Evolutionary conservation across 1,140 invertebrate species (phyloP).

Genomic region (Grapholita molesta): DNA sequence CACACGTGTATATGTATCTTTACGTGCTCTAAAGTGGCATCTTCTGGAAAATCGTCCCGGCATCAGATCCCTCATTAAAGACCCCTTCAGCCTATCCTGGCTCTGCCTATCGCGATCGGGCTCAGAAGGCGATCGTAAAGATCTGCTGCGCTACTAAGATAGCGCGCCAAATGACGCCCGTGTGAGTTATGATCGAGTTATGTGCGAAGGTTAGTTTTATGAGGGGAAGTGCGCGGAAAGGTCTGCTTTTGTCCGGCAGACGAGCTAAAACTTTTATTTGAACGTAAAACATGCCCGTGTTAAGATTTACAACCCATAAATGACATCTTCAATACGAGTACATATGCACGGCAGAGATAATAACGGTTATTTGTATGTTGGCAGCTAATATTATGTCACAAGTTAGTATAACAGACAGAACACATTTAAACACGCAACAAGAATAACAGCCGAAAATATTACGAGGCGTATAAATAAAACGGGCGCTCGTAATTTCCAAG

Average conservation of each 20-base stretch:
- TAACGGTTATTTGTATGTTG: not conserved
- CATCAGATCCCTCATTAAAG: slow-evolving; percentile 10
- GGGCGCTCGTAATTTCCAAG: slow-evolving; percentile 15
- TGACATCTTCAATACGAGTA: not conserved
- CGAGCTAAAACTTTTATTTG: not conserved
- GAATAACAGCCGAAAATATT: slow-evolving; percentile 14
- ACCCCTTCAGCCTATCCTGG: slow-evolving; percentile 7
- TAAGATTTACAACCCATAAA: not conserved
- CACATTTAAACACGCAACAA: slow-evolving; percentile 13
- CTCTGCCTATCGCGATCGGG: not conserved
- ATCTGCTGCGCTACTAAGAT: slow-evolving; percentile 7
- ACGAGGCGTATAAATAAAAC: slow-evolving; percentile 8
- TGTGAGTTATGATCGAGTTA: slow-evolving; percentile 12
- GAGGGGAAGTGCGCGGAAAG: not conserved
- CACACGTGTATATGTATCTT: not conserved
- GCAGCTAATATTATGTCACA: not conserved
- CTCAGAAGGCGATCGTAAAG: slow-evolving; percentile 3
- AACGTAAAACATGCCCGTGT: not conserved
- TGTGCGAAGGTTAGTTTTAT: not conserved
- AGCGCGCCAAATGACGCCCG: not conserved
- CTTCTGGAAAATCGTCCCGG: not conserved
- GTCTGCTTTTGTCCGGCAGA: slow-evolving; percentile 10
- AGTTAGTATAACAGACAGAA: not conserved
- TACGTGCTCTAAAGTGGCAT: slow-evolving; percentile 1
- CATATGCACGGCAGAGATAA: not conserved